A percentile compares a stretch with the other conserved stretches of the same genome.
Conservation (phyloP, 1,140 invertebrate species). For the Calosoma granatense region DNA sequence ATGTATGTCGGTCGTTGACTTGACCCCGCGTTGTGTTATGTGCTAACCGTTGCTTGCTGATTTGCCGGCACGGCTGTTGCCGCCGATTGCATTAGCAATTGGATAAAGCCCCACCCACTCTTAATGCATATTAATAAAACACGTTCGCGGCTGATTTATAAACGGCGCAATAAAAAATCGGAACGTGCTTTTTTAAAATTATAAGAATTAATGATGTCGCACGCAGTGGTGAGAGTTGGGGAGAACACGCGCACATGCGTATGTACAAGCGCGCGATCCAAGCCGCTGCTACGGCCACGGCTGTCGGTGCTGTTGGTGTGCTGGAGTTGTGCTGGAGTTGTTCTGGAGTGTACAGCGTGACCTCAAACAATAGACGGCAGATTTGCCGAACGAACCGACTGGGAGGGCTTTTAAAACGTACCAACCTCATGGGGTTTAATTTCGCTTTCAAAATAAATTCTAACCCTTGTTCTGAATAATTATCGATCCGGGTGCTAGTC, state of each 20-base stretch:
- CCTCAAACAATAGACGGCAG: conserved; percentile 6
- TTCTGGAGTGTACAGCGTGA: no score
- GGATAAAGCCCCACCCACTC: conserved; percentile 4
- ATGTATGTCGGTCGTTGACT: conserved; percentile 6
- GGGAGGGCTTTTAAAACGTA: background rate
- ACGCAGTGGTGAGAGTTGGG: background rate
- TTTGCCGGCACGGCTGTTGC: no score
- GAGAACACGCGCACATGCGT: background rate
- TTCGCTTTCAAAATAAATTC: background rate
- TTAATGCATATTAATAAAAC: conserved; percentile 8
- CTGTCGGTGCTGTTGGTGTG: no score
- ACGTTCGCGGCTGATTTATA: conserved; percentile 4
- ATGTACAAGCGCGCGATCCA: no score
- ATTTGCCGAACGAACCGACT: background rate
- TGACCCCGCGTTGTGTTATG: no score
- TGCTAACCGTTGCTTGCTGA: no score
- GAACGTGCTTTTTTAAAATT: conserved; percentile 4
- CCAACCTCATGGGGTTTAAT: background rate
- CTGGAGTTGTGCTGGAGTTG: no score
- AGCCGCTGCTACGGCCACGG: no score
- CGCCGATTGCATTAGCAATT: conserved; percentile 1
- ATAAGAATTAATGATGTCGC: conserved; percentile 9
- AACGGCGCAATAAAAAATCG: background rate
- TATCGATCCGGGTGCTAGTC: conserved; percentile 3
- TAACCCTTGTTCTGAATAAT: conserved; percentile 6